Base-by-base conservation (phyloP, 2,797 vertebrate genomes). In the Eulemur albifrons region DNA sequence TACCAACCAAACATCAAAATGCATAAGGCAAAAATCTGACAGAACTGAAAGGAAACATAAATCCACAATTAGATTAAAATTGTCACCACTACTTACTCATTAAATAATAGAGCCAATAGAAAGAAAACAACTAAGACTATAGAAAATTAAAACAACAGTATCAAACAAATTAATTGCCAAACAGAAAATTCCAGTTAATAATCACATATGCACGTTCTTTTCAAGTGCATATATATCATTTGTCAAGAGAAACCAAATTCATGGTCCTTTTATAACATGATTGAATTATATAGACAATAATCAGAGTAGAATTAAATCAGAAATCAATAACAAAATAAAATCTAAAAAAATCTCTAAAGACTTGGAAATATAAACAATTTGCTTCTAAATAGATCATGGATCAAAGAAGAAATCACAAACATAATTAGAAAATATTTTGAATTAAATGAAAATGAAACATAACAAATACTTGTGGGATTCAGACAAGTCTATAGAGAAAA, bases 401-500 rank as follows among this genome's bases (percentile, higher is more conserved):
- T 88, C 32, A 79, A 88, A 92, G 48, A 18, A 43, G 14, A 7
- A 59, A 70, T 72, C 38, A 50, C 25, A 92, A 72, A 30, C 17
- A 27, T 9, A 92, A 67, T 30, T 23, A 94, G 48, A 88, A 88
- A 88, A 77, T 40, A 59, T 54, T 61, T 84, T 73, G 13, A 87
- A 61, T 76, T 86, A 63, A 94, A 70, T 65, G 21, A 79, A 70
- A 96, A 88, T 79, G 54, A 93, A 80, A 43, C 15, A 67, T 43
- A 10, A 43, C 43, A 43, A 43, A 43, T 72, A 72, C 88, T n/a
- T 88, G 12, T 80, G 48, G 32, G 75, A 43, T n/a, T 88, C 61
- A 72, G 40, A 20, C 63, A 80, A 59, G 7, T 13, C 21, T 32
- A 48, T 45, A 76, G 10, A 92, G 27, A 21, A 65, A 14, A 59